Evolutionary conservation across 2,888 invertebrate species (phyloP).

Genomic region (Orthonychiurus folsomi): DNA sequence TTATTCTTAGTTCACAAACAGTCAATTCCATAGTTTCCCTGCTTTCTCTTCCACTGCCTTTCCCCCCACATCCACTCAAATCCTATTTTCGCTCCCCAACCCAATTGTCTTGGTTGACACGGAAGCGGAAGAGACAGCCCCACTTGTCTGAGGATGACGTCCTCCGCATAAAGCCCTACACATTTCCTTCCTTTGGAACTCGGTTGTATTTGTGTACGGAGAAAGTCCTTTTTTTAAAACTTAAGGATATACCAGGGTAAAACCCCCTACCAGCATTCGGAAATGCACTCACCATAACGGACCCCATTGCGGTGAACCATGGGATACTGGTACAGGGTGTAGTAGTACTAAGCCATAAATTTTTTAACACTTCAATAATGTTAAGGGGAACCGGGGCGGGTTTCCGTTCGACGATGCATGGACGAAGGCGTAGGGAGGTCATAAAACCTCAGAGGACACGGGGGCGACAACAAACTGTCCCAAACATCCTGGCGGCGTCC

Average conservation of each 20-base stretch:
- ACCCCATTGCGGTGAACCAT: no score
- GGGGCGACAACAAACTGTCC: background rate
- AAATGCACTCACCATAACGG: no score
- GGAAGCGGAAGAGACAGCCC: no score
- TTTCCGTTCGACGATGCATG: constrained; percentile 32
- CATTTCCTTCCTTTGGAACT: no score
- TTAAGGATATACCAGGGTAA: no score
- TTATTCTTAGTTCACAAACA: background rate
- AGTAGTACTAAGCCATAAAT: constrained; percentile 29
- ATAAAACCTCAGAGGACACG: no score
- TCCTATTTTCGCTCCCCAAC: background rate
- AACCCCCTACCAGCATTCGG: no score
- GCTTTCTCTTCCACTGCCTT: background rate
- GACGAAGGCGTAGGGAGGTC: background rate
- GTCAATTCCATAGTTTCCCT: background rate
- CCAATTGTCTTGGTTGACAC: background rate
- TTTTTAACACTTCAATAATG: constrained; percentile 40
- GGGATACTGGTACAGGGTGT: no score
- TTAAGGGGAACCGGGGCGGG: constrained; percentile 24
- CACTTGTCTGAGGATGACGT: no score
- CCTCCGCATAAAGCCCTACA: no score
- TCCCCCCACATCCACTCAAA: background rate
- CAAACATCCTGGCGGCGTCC: background rate
- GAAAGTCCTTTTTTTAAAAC: no score
- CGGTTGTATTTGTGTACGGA: no score